Evolutionary conservation across 2,113 vertebrate species (phyloP).

Genomic region (Oryzias woworae): DNA sequence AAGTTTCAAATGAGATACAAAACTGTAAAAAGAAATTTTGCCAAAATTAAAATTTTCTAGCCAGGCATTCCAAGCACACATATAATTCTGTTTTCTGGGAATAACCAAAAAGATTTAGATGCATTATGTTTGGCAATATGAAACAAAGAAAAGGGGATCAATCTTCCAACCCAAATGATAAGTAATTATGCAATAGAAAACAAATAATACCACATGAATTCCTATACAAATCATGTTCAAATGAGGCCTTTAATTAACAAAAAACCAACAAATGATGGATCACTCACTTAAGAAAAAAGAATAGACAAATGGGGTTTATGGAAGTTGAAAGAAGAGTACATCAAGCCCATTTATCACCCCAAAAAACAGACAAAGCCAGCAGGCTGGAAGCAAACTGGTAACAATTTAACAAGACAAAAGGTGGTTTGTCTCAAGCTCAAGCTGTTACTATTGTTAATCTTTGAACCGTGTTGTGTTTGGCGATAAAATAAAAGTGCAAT

Average conservation of each 20-base stretch:
- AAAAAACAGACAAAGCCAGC: conserved; percentile 45
- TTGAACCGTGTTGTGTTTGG: conserved; percentile 31
- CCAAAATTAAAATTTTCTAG: conserved; percentile 20
- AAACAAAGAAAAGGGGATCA: too few species aligned
- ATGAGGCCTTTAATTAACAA: conserved; percentile 3
- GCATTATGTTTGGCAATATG: too few species aligned
- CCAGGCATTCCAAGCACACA: conserved; percentile 16
- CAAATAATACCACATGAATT: too few species aligned
- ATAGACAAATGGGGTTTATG: conserved; percentile 39
- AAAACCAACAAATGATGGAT: conserved; percentile 43
- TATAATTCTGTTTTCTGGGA: background rate
- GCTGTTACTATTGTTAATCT: conserved; percentile 36
- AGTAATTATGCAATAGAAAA: too few species aligned
- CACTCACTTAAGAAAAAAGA: conserved; percentile 31
- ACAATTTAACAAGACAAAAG: conserved; percentile 74
- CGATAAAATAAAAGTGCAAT: conserved; percentile 52
- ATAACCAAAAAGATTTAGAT: too few species aligned
- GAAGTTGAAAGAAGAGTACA: conserved; percentile 41
- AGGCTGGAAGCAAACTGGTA: conserved; percentile 68
- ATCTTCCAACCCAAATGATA: too few species aligned
- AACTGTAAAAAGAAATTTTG: background rate
- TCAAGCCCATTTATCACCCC: conserved; percentile 54
- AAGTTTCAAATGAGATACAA: conserved; percentile 23
- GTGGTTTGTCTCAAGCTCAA: conserved; percentile 64
- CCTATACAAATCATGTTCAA: background rate